Conservation (phyloP, 1,140 invertebrate genomes). For the Coptotermes formosanus region DNA sequence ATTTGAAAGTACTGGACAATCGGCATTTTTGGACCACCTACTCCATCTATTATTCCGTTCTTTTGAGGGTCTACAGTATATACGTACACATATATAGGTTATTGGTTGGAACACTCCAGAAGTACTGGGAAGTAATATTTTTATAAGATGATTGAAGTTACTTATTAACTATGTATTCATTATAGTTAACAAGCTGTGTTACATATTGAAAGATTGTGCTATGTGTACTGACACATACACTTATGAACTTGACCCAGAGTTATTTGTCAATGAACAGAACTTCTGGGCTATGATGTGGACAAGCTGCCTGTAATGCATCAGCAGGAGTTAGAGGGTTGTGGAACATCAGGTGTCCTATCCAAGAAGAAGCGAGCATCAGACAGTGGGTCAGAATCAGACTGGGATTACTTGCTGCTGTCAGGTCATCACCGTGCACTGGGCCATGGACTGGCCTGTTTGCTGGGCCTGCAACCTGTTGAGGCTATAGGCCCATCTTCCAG, state of each 20-base stretch:
- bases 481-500: neutral
- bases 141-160: too few relatives aligned
- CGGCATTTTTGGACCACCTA: too few relatives aligned
- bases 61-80: too few relatives aligned
- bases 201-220: too few relatives aligned
- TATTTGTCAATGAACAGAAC: conserved; percentile 12
- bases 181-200: too few relatives aligned
- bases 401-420: conserved; percentile 63
- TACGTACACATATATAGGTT: too few relatives aligned
- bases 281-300: conserved; percentile 74
- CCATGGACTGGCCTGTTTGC: conserved; percentile 32
- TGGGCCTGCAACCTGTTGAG: conserved; percentile 22
- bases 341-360: conserved; percentile 41
- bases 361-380: conserved; percentile 64
- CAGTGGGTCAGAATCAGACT: conserved; percentile 63
- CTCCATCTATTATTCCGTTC: too few relatives aligned
- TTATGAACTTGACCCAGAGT: neutral
- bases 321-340: neutral
- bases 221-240: too few relatives aligned
- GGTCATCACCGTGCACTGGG: conserved; percentile 37
- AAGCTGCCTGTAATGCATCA: conserved; percentile 52
- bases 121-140: too few relatives aligned
- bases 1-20: too few relatives aligned
- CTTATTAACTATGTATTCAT: too few relatives aligned
- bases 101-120: too few relatives aligned